phyloP scores from a whole-genome alignment of 2,113 vertebrate genomes.

The Gila orcuttii region DNA sequence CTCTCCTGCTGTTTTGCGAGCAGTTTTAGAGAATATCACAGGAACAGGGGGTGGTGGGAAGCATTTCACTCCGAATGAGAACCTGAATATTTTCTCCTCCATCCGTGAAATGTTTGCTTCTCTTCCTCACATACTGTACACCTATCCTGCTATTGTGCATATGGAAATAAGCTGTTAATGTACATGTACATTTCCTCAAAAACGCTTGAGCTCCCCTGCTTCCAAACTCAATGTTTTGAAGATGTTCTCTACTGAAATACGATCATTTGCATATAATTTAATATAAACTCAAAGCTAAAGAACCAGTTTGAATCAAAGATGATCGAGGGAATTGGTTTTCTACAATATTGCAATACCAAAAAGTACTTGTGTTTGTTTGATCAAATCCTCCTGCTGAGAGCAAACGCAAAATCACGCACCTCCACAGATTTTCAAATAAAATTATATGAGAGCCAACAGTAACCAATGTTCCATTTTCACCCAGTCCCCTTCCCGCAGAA shows the following conservation, averaged over 20 bases:
- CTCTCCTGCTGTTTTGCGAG: conserved; percentile 32
- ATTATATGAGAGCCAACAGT: conserved; percentile 60
- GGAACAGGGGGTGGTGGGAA: background rate
- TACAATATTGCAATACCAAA: background rate
- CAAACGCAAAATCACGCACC: background rate
- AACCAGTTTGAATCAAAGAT: background rate
- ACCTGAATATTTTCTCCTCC: background rate
- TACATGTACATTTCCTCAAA: conserved; percentile 24
- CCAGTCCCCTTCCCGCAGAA: conserved; percentile 54
- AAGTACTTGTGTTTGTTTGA: background rate
- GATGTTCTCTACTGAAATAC: background rate
- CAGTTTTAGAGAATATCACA: conserved; percentile 39
- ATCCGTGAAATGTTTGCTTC: conserved; percentile 12
- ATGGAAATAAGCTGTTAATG: background rate
- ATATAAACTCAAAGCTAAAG: background rate
- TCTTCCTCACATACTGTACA: background rate
- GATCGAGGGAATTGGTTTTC: background rate
- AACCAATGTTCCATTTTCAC: conserved; percentile 59
- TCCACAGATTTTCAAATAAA: conserved; percentile 9
- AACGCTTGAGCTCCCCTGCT: background rate
- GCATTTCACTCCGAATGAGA: conserved; percentile 5
- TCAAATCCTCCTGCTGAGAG: background rate
- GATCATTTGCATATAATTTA: background rate
- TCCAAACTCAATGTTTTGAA: background rate
- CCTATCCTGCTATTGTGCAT: background rate